Evolutionary conservation across 2,113 vertebrate species (phyloP).

Genomic region (Coptodon rendalli): DNA sequence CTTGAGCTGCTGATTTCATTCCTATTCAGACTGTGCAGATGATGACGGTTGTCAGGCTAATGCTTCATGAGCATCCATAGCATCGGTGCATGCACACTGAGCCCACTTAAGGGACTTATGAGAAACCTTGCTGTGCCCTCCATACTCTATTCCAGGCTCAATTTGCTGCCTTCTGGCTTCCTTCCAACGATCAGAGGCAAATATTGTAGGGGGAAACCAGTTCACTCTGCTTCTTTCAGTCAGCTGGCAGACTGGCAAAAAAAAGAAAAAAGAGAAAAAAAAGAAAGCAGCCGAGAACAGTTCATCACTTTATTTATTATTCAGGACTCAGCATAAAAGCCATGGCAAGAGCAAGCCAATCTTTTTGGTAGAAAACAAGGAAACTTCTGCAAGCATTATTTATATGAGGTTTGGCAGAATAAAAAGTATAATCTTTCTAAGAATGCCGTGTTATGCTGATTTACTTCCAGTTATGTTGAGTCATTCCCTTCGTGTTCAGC

Average conservation of each 20-base stretch:
- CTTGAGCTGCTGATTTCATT: slow-evolving; percentile 20
- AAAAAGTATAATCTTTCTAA: neutral
- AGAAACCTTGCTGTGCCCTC: slow-evolving; percentile 47
- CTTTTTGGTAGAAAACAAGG: slow-evolving; percentile 13
- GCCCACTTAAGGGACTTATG: slow-evolving; percentile 50
- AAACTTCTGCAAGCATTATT: slow-evolving; percentile 26
- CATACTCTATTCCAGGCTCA: slow-evolving; percentile 53
- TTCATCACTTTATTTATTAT: slow-evolving; percentile 52
- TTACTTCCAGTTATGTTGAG: slow-evolving; percentile 8
- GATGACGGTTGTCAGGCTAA: slow-evolving; percentile 21
- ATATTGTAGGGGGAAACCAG: slow-evolving; percentile 23
- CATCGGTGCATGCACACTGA: slow-evolving; percentile 11
- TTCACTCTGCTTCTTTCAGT: slow-evolving; percentile 39
- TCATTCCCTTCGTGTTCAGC: slow-evolving; percentile 26
- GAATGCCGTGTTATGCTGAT: neutral
- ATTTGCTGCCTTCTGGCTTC: slow-evolving; percentile 40
- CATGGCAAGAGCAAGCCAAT: neutral
- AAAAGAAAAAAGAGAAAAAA: neutral
- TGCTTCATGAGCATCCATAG: slow-evolving; percentile 25
- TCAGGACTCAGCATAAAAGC: slow-evolving; percentile 49
- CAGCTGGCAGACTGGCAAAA: slow-evolving; percentile 25
- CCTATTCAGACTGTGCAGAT: slow-evolving; percentile 10
- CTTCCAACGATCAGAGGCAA: slow-evolving; percentile 39
- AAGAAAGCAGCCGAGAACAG: slow-evolving; percentile 22
- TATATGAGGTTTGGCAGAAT: slow-evolving; percentile 22